Evolutionary conservation across 2,797 vertebrate species (phyloP), one percentile per base, ranked within the genome.

Genomic region (Aplochiton taeniatus): DNA sequence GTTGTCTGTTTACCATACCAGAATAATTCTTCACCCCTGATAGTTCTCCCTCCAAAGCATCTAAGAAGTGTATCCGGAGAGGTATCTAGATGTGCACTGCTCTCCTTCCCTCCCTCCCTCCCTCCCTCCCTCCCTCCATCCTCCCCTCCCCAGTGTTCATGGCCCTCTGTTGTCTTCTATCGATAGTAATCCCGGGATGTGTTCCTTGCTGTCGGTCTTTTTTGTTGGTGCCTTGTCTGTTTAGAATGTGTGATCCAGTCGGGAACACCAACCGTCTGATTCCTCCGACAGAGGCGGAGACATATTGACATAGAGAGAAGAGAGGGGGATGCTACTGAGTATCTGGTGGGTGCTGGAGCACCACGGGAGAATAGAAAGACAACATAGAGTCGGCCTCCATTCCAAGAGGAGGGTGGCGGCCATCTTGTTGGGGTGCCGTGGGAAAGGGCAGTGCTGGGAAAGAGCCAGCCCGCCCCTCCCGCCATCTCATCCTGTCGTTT

Each of bases 21-120:
- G 83, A 85, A 85, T 82, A 85, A 51, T 41, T 47, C 63, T 63
- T 48, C 41, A 59, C 12, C 49, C 61, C 4, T n/a, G n/a, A n/a
- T n/a, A n/a, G n/a, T n/a, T n/a, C n/a, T n/a, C n/a, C n/a, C n/a
- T n/a, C n/a, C 53, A 4, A 17, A 56, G 53, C 53, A 41, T 11
- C 53, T 10, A 41, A 7, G 16, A 20, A 4, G 4, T 55, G 13
- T 41, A 8, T 55, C 19, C 19, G 1, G 53, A 31, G 9, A 19
- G 8, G 31, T 42, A 11, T 11, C 4, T 11, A 31, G 13, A n/a
- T 4, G 11, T 56, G 45, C 52, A 53, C 17, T 66, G 16, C 65
- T 59, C 48, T 74, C 48, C 49, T 47, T 58, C 12, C 10, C 20
- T 42, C 16, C 45, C 46, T n/a, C 48, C 68, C 11, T 19, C 57